phyloP scores from a whole-genome alignment of 2,797 vertebrate species.

The Morelia viridis region DNA sequence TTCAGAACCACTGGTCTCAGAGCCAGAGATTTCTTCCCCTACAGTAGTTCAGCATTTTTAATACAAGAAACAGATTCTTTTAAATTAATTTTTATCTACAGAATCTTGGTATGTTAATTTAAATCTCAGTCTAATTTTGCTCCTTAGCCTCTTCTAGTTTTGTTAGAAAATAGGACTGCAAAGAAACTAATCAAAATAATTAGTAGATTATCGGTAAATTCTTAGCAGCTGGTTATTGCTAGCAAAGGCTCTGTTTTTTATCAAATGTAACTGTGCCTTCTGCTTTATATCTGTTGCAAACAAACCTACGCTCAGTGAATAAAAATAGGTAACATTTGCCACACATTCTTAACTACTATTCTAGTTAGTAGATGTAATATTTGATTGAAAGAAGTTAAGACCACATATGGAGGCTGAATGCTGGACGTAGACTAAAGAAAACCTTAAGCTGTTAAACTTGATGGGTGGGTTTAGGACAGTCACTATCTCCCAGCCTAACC shows the following conservation, averaged over 20 bases:
- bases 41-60: conserved; percentile 35
- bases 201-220: neutral
- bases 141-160: neutral
- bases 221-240: neutral
- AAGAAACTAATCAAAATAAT: neutral
- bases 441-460: neutral
- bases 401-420: neutral
- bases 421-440: neutral
- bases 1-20: conserved; percentile 91
- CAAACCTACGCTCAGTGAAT: fast-evolving
- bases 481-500: neutral
- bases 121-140: neutral
- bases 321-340: conserved; percentile 2
- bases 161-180: neutral
- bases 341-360: conserved; percentile 52
- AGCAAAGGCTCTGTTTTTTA: neutral
- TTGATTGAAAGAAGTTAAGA: neutral
- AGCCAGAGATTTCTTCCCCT: conserved; percentile 98
- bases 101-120: neutral
- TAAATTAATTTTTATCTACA: neutral
- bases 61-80: neutral
- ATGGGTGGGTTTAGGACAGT: too few species aligned
- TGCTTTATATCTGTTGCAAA: neutral
- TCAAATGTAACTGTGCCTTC: neutral
- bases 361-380: conserved; percentile 60